Conservation (phyloP, 2,113 vertebrate species). For the Junco hyemalis region DNA sequence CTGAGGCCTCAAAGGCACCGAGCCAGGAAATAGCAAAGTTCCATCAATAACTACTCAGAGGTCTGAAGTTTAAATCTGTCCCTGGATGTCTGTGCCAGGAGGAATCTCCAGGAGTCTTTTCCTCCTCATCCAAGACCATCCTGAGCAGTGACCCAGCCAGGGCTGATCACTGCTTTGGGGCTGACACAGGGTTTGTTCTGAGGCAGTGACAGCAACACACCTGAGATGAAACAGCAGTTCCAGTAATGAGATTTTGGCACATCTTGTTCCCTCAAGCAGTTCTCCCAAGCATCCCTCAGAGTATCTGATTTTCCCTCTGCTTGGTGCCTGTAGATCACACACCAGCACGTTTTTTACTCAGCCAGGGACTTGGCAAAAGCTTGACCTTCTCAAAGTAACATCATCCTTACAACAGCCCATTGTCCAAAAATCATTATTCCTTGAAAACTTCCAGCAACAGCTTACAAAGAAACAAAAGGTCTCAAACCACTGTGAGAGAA, state of each 20-base stretch:
- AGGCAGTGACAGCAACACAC: neutral
- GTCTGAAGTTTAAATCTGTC: neutral
- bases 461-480: neutral
- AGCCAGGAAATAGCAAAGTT: neutral
- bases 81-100: neutral
- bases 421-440: neutral
- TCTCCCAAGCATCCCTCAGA: neutral
- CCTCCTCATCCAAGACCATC: neutral
- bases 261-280: neutral
- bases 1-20: neutral
- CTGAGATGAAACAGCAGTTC: neutral
- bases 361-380: neutral
- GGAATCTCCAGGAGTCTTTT: neutral
- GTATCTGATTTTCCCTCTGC: neutral
- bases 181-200: fast-evolving
- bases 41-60: neutral
- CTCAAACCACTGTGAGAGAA: neutral
- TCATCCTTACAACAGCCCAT: neutral
- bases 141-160: neutral
- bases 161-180: fast-evolving
- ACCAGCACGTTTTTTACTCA: neutral
- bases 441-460: neutral
- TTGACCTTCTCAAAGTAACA: fast-evolving
- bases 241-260: neutral
- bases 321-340: neutral